Base-by-base conservation (phyloP, 2,113 vertebrate genomes). In the Genyomyrus donnyi region DNA sequence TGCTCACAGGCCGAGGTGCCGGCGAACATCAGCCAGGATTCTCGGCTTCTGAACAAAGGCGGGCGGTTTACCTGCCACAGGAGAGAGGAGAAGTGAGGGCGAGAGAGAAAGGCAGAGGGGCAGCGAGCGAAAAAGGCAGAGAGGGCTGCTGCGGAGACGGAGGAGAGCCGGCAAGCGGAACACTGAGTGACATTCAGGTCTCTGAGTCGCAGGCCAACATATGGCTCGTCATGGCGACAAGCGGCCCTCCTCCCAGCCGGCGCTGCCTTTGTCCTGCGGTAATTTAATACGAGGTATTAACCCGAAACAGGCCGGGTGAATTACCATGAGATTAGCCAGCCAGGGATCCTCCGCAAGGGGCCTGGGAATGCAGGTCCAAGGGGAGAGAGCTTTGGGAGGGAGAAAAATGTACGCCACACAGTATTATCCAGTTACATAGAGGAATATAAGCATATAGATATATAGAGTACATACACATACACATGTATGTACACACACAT, bases 31-130 rank as follows among this genome's bases (percentile, higher is more conserved):
- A 91, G 90, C 92, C 92, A 91, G 89, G 91, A 90, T 92, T 89
- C 91, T n/a, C 24, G 90, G 91, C 90, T 93, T 93, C 87, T 56
- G 88, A 92, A 90, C 88, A 91, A 92, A 88, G 90, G 85, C 56
- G 91, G 92, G 93, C 85, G 90, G 90, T 92, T 91, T 91, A 93
- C 92, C 92, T 90, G 91, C 62, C 66, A 85, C 83, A 56, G 90
- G 89, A 53, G 70, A 48, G 50, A 90, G 58, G 62, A 88, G 74
- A 62, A 42, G 80, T 17, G 85, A 27, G 88, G 85, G 56, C 83
- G 4, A 6, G 39, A 42, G 39, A 46, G 45, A 46, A 45, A 46
- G 45, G 49, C 49, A 56, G 45, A 7, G 45, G 5, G 45, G 6
- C 5, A 46, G 45, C 42, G 42, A 5, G 39, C 3, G 39, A 46